Conservation (phyloP, 23 tunicate species). For the Styela plicata region DNA sequence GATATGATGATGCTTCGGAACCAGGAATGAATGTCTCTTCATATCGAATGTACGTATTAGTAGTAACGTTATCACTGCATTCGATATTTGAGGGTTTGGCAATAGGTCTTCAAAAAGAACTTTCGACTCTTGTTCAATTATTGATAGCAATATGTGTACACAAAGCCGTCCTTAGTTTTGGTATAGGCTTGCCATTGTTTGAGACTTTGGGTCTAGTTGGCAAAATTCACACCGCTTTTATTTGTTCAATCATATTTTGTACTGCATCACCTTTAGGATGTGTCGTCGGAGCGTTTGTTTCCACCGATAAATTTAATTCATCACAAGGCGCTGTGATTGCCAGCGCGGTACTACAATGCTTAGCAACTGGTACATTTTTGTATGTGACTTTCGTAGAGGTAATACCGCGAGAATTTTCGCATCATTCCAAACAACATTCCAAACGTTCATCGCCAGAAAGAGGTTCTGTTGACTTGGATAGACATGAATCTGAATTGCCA, state of each 20-base stretch:
- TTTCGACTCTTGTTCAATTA: conserved; percentile 46
- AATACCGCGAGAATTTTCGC: conserved; percentile 75
- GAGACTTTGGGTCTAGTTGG: conserved; percentile 43
- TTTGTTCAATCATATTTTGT: conserved; percentile 57
- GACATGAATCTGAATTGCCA: neutral
- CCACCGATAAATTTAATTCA: neutral
- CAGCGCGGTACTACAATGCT: conserved; percentile 58
- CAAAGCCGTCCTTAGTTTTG: conserved; percentile 68
- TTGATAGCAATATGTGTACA: conserved; percentile 60
- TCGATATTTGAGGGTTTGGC: conserved; percentile 91
- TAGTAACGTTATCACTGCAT: conserved; percentile 64
- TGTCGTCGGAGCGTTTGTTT: conserved; percentile 47
- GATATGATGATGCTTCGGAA: neutral
- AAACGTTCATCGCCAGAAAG: neutral
- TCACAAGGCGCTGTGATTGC: conserved; percentile 8
- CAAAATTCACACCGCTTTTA: conserved; percentile 31
- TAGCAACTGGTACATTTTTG: conserved; percentile 80
- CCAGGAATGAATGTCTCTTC: neutral
- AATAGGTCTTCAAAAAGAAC: conserved; percentile 43
- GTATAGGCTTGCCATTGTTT: conserved; percentile 68
- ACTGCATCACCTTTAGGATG: conserved; percentile 80
- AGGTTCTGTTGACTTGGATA: neutral
- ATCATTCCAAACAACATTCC: conserved; percentile 22
- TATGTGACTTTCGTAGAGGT: conserved; percentile 89
- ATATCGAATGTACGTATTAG: conserved; percentile 36